These are phyloP conservation scores for Ariopsis seemanni DNA, from an alignment of 2,113 vertebrate species.

Conservation along the genomic window DNA sequence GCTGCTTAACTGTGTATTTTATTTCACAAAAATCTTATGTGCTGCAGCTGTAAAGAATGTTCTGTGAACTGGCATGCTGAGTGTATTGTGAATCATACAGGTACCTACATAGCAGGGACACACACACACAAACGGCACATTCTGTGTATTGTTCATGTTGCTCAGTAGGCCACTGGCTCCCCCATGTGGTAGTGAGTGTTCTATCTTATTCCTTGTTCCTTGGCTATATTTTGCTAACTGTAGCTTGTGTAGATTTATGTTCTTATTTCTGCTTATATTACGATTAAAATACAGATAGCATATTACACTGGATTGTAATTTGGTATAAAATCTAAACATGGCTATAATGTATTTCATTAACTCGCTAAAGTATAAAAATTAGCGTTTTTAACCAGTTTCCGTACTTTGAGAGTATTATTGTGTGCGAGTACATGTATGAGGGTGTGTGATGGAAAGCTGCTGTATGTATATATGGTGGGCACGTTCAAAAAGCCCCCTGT, in stretches of 20 bases:
- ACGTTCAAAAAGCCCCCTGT: neutral
- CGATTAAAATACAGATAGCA: too few species aligned
- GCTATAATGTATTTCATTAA: neutral
- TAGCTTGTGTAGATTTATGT: neutral
- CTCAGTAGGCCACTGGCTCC: conserved; percentile 37
- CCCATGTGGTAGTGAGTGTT: conserved; percentile 38
- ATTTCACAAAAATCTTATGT: neutral
- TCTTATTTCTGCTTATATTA: neutral
- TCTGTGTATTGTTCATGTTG: conserved; percentile 8
- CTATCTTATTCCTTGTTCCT: neutral
- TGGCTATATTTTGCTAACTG: neutral
- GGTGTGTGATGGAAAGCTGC: neutral
- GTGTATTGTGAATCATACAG: neutral
- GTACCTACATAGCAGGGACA: too few species aligned
- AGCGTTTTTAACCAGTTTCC: too few species aligned
- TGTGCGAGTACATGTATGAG: neutral
- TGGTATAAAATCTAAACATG: neutral
- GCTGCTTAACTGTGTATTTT: neutral
- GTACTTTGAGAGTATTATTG: neutral
- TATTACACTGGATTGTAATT: neutral
- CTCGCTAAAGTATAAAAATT: neutral
- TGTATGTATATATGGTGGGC: neutral
- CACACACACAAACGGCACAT: neutral
- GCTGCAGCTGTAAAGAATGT: neutral
- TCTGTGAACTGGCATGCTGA: neutral